Conservation (phyloP, 2,113 vertebrate genomes). For the Chaetorhynchus papuensis region DNA sequence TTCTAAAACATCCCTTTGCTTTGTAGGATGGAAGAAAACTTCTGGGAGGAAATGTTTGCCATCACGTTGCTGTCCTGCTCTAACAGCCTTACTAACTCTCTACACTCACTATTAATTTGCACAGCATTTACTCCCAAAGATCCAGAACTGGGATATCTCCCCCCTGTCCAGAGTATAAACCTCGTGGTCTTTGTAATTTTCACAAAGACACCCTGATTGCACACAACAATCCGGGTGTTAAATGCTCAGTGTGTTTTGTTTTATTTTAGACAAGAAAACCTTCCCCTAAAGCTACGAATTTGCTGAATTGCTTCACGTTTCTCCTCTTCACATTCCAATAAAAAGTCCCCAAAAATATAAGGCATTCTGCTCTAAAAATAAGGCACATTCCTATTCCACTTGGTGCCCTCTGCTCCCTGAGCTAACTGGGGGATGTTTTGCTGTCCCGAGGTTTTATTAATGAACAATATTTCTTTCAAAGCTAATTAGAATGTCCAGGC, state of each 20-base stretch:
- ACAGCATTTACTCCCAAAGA: background rate
- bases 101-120: background rate
- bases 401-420: background rate
- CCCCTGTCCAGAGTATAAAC: fast-evolving
- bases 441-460: slow-evolving; percentile 62
- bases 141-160: too few species aligned
- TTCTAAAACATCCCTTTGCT: background rate
- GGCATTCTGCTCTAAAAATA: slow-evolving; percentile 15
- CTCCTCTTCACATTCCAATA: background rate
- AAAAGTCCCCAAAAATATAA: slow-evolving; percentile 15
- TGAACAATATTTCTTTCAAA: slow-evolving; percentile 65
- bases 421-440: slow-evolving; percentile 55
- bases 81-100: too few species aligned
- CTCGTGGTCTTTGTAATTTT: background rate
- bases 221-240: background rate
- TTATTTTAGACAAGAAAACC: background rate
- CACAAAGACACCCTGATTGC: background rate
- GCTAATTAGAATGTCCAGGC: slow-evolving; percentile 64
- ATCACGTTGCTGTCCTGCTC: background rate
- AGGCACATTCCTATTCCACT: background rate
- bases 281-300: background rate
- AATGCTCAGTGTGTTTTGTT: background rate
- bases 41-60: background rate
- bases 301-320: background rate
- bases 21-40: background rate